Evolutionary conservation across 2,888 invertebrate species (phyloP), one percentile per base, ranked within the genome.

Genomic region (Gastrophysa polygoni): DNA sequence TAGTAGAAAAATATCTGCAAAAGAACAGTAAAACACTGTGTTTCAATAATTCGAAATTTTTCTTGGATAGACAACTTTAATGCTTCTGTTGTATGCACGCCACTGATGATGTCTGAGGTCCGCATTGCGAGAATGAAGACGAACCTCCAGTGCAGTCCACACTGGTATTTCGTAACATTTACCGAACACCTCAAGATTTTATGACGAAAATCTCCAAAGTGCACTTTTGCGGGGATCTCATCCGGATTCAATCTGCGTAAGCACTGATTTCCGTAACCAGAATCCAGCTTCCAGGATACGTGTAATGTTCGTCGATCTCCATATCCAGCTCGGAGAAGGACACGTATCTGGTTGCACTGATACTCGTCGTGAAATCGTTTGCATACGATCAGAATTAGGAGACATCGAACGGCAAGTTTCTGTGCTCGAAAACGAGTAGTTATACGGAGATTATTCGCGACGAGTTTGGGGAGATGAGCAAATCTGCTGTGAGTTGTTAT

Each of bases 291-390:
- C 47, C 46, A n/a, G 49, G 18, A 48, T 55, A 63, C 63, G 59
- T 63, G 63, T 59, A 59, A 56, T 51, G 63, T 50, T 46, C 56
- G 63, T 46, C 24, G 60, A 64, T 63, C 57, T 59, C 63, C 59
- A 63, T 63, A 63, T 59, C 56, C 43, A 63, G 59, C 18, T 29
- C 52, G 24, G 44, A 24, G 10, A 51, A 50, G 17, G 51, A 24
- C 24, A 24, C 24, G 24, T 32, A 51, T 38, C 24, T 51, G 17
- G 21, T n/a, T 46, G 52, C 43, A 29, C 46, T 56, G 52, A 32
- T 54, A 44, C 48, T 60, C 18, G 44, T 57, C 49, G 38, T 18
- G 20, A 20, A n/a, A 55, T 44, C 49, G 61, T 61, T 61, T 65
- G 59, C 59, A 60, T 60, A 58, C 34, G 54, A 54, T 60, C 49